Conservation (phyloP, 2,797 vertebrate species). For the Anniella stebbinsi region DNA sequence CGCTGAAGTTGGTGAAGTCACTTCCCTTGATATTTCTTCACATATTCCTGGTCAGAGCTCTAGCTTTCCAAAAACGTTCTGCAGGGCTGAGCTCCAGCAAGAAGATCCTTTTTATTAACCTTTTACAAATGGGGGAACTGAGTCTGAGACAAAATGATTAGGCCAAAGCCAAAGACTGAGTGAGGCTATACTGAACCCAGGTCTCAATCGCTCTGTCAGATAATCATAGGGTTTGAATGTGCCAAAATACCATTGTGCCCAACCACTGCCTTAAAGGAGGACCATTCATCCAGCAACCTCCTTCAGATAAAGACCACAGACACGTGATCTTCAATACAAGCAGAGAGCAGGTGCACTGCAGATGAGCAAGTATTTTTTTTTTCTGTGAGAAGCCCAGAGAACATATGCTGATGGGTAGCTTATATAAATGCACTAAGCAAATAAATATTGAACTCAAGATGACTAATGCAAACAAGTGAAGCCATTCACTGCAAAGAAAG, state of each 20-base stretch:
- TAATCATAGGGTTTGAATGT: background rate
- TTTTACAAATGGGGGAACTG: background rate
- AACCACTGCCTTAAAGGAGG: background rate
- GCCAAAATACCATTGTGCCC: background rate
- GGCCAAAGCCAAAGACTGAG: background rate
- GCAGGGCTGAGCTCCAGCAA: background rate
- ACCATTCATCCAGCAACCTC: background rate
- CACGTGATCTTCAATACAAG: background rate
- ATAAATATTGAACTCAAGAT: background rate
- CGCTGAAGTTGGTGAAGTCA: background rate
- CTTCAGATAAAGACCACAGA: constrained; percentile 4
- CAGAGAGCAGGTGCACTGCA: background rate
- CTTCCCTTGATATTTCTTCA: background rate
- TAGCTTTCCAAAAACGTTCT: background rate
- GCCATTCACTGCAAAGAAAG: background rate
- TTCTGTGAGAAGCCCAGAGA: background rate
- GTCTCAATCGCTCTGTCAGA: background rate
- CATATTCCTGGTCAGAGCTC: background rate
- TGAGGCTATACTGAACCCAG: background rate
- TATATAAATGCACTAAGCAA: background rate
- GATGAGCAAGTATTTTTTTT: background rate
- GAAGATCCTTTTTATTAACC: background rate
- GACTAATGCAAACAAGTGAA: background rate
- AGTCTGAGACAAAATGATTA: background rate
- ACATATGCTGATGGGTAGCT: background rate